Conservation (phyloP, 2,888 invertebrate genomes). For the Calameuta pallipes region DNA sequence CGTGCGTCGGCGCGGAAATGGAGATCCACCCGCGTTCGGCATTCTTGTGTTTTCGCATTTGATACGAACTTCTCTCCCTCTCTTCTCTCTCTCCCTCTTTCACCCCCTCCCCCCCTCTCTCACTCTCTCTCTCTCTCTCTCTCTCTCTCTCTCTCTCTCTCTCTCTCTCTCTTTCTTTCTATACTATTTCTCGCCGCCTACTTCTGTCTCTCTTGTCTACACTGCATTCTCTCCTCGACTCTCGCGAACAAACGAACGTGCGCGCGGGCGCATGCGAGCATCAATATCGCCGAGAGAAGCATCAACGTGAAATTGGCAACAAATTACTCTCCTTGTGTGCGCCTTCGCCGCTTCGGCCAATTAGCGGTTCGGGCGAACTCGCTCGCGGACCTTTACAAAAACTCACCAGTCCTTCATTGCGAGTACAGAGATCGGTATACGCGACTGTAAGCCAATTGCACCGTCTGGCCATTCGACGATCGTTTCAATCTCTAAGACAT, state of each 20-base stretch:
- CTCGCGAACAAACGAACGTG: background rate
- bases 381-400: constrained; percentile 26
- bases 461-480: background rate
- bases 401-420: constrained; percentile 22
- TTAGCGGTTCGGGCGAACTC: constrained; percentile 54
- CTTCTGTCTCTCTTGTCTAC: background rate
- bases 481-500: no score
- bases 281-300: constrained; percentile 35
- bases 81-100: background rate
- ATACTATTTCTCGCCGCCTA: constrained; percentile 19
- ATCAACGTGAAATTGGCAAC: constrained; percentile 59
- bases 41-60: constrained; percentile 12
- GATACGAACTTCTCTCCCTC: background rate
- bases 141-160: background rate
- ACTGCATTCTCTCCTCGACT: background rate
- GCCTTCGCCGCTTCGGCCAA: constrained; percentile 49
- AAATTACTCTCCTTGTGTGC: constrained; percentile 52
- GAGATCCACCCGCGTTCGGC: constrained; percentile 22
- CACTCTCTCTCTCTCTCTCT: constrained; percentile 2
- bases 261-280: constrained; percentile 26
- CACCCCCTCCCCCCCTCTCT: background rate
- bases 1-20: constrained; percentile 25
- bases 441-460: background rate
- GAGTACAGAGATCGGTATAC: no score
- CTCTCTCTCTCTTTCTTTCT: constrained; percentile 7